These are phyloP conservation scores for Masticophis lateralis DNA, from an alignment of 2,797 vertebrate species.

Conservation along the genomic window DNA sequence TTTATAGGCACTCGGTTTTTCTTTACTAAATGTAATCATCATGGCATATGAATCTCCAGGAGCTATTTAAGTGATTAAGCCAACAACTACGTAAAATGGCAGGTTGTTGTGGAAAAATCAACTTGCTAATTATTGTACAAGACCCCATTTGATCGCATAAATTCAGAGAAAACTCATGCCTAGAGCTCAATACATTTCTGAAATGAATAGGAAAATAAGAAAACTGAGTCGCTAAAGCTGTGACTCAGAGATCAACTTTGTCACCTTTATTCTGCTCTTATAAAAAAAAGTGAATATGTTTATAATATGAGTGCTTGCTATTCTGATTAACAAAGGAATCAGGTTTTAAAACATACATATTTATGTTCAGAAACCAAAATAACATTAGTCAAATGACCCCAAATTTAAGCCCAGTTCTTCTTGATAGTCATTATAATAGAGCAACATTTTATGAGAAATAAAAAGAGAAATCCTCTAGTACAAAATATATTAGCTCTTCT, in stretches of 20 bases:
- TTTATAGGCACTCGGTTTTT: constrained; percentile 59
- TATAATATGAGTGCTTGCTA: neutral
- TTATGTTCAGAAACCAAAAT: neutral
- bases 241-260: constrained; percentile 27
- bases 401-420: neutral
- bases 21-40: constrained; percentile 63
- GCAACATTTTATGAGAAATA: neutral
- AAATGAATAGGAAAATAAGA: constrained; percentile 50
- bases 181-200: constrained; percentile 39
- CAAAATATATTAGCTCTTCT: neutral
- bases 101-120: constrained; percentile 57
- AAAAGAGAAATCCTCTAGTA: neutral
- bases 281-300: neutral
- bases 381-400: neutral
- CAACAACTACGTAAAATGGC: constrained; percentile 65
- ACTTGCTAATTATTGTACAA: constrained; percentile 60
- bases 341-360: neutral
- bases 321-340: neutral
- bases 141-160: constrained; percentile 54
- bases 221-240: constrained; percentile 8
- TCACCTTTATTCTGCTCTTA: neutral
- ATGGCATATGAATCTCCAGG: constrained; percentile 58
- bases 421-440: neutral
- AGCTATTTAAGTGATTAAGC: constrained; percentile 65
- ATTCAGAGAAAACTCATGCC: constrained; percentile 53